A percentile compares a stretch with the other conserved stretches of the same genome.
Evolutionary conservation across 1,140 invertebrate genomes (phyloP).

Genomic region (Neodiprion virginianus): DNA sequence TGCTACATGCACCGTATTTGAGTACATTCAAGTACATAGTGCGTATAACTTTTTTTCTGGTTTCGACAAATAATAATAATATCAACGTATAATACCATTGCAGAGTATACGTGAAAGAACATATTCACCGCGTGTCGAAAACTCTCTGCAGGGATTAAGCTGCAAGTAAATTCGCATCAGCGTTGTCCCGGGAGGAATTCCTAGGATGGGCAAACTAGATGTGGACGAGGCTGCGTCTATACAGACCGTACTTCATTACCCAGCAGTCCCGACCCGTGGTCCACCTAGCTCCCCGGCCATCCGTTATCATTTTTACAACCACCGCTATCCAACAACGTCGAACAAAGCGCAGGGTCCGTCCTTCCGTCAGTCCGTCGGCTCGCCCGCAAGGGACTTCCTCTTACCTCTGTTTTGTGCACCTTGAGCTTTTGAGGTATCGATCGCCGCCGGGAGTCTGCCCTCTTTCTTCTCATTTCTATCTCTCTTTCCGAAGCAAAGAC

Average conservation of each 20-base stretch:
- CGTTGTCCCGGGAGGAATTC: conserved; percentile 7
- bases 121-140: background rate
- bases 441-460: background rate
- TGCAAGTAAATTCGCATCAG: background rate
- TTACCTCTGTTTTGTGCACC: conserved; percentile 5
- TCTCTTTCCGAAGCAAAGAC: background rate
- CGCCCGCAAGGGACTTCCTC: conserved; percentile 48
- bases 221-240: conserved; percentile 21
- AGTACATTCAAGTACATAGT: too few species aligned
- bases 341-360: conserved; percentile 52
- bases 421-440: conserved; percentile 6
- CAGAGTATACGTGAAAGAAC: too few species aligned
- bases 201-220: background rate
- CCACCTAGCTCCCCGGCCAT: conserved; percentile 56
- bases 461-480: background rate
- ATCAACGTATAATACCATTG: too few species aligned
- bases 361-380: conserved; percentile 57
- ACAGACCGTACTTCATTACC: conserved; percentile 63
- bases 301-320: conserved; percentile 65
- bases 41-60: too few species aligned
- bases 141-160: background rate
- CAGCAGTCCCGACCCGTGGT: conserved; percentile 52
- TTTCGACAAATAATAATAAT: too few species aligned
- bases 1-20: too few species aligned
- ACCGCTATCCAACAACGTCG: conserved; percentile 64